phyloP scores from a whole-genome alignment of 1,140 invertebrate species.

The Marisa cornuarietis region DNA sequence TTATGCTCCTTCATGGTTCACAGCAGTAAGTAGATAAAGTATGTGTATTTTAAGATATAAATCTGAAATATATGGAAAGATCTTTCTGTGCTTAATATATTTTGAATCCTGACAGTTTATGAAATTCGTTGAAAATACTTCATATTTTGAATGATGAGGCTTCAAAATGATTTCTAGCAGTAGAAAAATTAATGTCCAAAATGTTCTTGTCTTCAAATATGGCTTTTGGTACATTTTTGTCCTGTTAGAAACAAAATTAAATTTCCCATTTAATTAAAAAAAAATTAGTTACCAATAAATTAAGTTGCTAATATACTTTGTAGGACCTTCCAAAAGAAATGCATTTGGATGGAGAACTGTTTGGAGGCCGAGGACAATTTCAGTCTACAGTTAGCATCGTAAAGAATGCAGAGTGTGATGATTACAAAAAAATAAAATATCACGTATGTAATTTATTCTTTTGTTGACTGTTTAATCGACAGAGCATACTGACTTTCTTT shows the following conservation, averaged over 20 bases:
- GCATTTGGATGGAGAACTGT: constrained; percentile 57
- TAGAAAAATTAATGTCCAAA: neutral
- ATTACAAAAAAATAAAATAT: constrained; percentile 59
- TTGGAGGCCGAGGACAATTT: constrained; percentile 59
- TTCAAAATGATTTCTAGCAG: neutral
- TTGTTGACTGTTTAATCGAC: neutral
- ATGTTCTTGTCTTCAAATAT: neutral
- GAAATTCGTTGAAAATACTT: neutral
- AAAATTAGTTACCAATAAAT: no score
- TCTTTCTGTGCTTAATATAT: no score
- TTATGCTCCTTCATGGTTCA: constrained; percentile 58
- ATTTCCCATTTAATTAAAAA: neutral
- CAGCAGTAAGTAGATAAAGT: constrained; percentile 35
- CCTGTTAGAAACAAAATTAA: neutral
- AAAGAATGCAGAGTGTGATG: constrained; percentile 51
- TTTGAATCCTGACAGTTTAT: neutral
- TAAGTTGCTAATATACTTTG: constrained; percentile 4
- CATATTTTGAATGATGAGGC: neutral
- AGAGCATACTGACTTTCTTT: no score
- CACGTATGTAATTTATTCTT: constrained; percentile 41
- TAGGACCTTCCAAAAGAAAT: constrained; percentile 56
- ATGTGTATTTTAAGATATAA: no score
- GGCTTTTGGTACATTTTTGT: neutral
- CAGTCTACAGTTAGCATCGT: constrained; percentile 61
- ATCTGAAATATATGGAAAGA: no score